Conservation (phyloP, 2,888 invertebrate species). For the Oscheius sp. region DNA sequence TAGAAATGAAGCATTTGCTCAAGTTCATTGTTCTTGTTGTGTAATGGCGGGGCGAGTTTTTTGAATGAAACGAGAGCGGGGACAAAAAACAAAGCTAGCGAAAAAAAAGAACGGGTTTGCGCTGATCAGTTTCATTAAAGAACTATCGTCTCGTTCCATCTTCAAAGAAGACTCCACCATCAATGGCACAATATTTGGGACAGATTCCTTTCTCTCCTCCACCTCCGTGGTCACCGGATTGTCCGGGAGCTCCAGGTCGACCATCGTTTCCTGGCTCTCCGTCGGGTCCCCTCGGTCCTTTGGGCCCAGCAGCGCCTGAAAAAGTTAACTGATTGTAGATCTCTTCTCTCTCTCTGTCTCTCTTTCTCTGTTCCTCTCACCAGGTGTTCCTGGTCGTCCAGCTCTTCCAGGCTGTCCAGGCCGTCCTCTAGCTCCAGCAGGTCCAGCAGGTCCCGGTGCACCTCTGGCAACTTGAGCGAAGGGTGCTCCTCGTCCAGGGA, state of each 20-base stretch:
- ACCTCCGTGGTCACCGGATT: constrained; percentile 28
- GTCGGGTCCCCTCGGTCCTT: constrained; percentile 65
- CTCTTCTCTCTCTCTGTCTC: constrained; percentile 31
- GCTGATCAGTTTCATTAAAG: neutral
- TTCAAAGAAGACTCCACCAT: constrained; percentile 72
- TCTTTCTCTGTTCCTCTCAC: constrained; percentile 60
- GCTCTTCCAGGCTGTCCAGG: constrained; percentile 23
- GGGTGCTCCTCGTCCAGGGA: neutral
- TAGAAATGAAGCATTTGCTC: constrained; percentile 14
- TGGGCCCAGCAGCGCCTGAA: constrained; percentile 58
- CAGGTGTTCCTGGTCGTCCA: constrained; percentile 26
- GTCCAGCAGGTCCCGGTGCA: constrained; percentile 66
- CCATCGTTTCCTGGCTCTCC: constrained; percentile 61
- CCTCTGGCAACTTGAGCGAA: constrained; percentile 34
- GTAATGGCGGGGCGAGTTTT: constrained; percentile 38
- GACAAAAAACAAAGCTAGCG: neutral
- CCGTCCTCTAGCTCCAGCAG: constrained; percentile 20
- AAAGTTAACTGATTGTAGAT: neutral
- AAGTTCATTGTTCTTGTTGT: neutral
- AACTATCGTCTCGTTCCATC: constrained; percentile 69
- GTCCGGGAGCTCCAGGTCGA: constrained; percentile 25
- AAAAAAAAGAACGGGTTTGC: neutral
- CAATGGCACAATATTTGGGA: constrained; percentile 48
- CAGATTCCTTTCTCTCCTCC: constrained; percentile 36
- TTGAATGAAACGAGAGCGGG: neutral